phyloP scores from a whole-genome alignment of 2,113 vertebrate genomes.

The Lanius collurio region DNA sequence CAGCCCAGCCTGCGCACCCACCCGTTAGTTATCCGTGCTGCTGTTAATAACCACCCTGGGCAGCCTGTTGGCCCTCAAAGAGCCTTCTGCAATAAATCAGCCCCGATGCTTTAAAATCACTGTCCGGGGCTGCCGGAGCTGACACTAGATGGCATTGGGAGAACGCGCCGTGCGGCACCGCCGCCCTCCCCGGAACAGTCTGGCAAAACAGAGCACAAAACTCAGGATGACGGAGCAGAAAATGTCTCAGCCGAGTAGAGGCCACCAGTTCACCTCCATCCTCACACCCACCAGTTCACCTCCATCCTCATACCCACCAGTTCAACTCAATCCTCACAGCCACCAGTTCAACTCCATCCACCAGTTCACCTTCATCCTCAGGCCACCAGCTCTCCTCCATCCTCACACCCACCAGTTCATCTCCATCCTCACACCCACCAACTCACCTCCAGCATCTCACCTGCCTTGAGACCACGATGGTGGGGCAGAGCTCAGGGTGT shows the following conservation, averaged over 20 bases:
- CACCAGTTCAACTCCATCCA: not conserved
- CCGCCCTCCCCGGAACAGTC: not conserved
- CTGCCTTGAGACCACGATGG: rapidly evolving
- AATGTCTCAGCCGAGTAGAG: not conserved
- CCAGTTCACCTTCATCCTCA: not conserved
- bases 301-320: not conserved
- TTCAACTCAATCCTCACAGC: not conserved
- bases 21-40: not conserved
- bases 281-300: not conserved
- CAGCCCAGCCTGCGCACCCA: not conserved
- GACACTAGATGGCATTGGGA: conserved; percentile 64
- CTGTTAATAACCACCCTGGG: not conserved
- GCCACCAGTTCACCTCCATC: not conserved
- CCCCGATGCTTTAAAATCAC: not conserved
- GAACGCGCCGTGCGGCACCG: not conserved
- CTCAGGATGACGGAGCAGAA: conserved; percentile 70
- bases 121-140: not conserved
- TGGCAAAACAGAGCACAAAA: conserved; percentile 18
- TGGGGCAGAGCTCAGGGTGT: not conserved
- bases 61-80: conserved; percentile 1
- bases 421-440: not conserved
- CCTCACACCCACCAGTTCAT: rapidly evolving
- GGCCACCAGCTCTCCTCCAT: rapidly evolving
- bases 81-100: conserved; percentile 21
- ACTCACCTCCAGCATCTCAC: not conserved